Evolutionary conservation across 35 echinoderm and acorn worm species (phyloP).

Genomic region (Chiridota heheva): DNA sequence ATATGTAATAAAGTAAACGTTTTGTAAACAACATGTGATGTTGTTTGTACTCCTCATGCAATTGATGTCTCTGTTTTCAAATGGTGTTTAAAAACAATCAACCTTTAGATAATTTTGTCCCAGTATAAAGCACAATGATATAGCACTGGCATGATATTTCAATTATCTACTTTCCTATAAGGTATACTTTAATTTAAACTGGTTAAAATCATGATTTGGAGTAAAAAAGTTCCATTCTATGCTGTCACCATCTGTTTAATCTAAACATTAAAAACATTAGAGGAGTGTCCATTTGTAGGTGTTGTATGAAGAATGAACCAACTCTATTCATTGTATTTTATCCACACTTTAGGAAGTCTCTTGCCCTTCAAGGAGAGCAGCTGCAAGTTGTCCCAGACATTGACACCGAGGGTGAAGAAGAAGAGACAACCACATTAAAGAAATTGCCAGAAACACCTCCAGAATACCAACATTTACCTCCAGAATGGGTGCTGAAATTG

Average conservation of each 20-base stretch:
- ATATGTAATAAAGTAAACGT: too few relatives aligned
- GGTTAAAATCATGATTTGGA: too few relatives aligned
- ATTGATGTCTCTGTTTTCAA: too few relatives aligned
- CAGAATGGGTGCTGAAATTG: constrained; percentile 27
- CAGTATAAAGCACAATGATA: too few relatives aligned
- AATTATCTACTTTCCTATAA: too few relatives aligned
- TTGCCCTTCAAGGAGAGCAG: constrained; percentile 62
- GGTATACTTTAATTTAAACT: too few relatives aligned
- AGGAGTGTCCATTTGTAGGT: neutral
- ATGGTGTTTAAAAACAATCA: too few relatives aligned
- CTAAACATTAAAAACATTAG: neutral
- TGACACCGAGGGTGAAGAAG: constrained; percentile 59
- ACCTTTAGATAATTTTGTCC: too few relatives aligned
- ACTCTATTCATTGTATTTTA: neutral
- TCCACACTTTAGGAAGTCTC: constrained; percentile 56
- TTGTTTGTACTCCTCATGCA: too few relatives aligned
- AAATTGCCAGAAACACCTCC: neutral
- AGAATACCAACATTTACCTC: neutral
- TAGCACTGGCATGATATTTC: too few relatives aligned
- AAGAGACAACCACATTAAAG: constrained; percentile 3
- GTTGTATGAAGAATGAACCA: too few relatives aligned
- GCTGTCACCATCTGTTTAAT: neutral
- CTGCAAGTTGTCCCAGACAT: constrained; percentile 87
- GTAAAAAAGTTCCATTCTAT: neutral
- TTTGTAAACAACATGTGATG: too few relatives aligned